Conservation (phyloP, 2,797 vertebrate genomes). For the Malurus splendens region DNA sequence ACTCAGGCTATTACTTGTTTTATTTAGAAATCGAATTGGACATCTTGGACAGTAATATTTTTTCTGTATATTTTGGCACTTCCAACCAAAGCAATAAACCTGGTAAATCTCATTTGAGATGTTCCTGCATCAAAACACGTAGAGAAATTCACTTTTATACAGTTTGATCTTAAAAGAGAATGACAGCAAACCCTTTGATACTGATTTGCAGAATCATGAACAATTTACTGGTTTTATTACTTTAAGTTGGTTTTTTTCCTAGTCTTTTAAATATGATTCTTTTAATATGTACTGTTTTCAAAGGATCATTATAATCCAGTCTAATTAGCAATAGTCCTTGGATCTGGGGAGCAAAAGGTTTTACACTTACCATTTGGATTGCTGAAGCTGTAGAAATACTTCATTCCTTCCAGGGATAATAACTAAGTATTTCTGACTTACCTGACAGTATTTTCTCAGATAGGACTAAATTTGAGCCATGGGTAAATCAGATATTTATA, state of each 20-base stretch:
- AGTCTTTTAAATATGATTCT: neutral
- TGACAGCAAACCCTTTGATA: slow-evolving; percentile 29
- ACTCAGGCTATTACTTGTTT: slow-evolving; percentile 4
- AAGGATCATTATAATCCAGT: neutral
- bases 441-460: neutral
- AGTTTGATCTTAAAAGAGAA: neutral
- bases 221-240: neutral
- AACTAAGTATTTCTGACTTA: neutral
- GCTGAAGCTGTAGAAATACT: neutral
- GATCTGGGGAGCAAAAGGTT: neutral
- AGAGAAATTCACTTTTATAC: slow-evolving; percentile 8
- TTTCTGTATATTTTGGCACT: neutral
- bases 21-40: slow-evolving; percentile 27
- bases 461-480: neutral
- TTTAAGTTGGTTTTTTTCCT: neutral
- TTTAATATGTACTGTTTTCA: neutral
- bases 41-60: neutral
- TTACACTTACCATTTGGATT: slow-evolving; percentile 7
- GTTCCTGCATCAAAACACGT: neutral
- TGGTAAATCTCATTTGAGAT: slow-evolving; percentile 13
- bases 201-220: slow-evolving; percentile 25
- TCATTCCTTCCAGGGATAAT: neutral
- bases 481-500: neutral
- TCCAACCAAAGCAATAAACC: neutral
- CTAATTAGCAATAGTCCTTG: slow-evolving; percentile 2